Conservation (phyloP, 2,888 invertebrate species). For the Pollenia griseotomentosa region DNA sequence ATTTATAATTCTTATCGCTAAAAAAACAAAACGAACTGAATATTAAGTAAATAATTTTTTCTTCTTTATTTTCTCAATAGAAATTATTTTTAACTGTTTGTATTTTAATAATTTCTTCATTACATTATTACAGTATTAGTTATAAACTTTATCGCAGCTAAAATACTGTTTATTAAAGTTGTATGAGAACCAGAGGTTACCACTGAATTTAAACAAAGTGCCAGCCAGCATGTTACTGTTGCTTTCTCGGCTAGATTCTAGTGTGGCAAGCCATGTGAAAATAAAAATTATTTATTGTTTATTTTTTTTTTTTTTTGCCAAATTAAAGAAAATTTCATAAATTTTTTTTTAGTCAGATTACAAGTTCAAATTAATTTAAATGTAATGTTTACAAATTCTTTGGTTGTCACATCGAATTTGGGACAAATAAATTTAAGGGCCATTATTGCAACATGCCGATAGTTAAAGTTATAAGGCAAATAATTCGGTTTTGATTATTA, state of each 20-base stretch:
- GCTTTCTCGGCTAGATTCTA: not conserved
- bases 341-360: too few species aligned
- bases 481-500: too few species aligned
- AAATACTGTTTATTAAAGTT: constrained; percentile 2
- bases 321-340: too few species aligned
- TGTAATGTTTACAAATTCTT: too few species aligned
- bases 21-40: constrained; percentile 1
- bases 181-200: not conserved
- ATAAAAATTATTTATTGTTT: too few species aligned
- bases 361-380: too few species aligned
- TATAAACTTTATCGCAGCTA: constrained; percentile 15
- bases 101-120: constrained; percentile 14
- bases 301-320: too few species aligned
- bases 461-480: too few species aligned
- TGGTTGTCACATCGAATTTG: too few species aligned
- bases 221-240: not conserved
- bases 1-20: constrained; percentile 46
- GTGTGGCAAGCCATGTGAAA: too few species aligned
- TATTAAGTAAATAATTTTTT: not conserved
- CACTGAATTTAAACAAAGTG: constrained; percentile 14
- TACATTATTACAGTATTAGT: not conserved
- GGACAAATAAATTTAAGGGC: too few species aligned
- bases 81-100: constrained; percentile 1
- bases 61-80: not conserved
- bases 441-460: too few species aligned